Conservation (phyloP, 1,140 invertebrate species). For the Lanistes nyassanus region DNA sequence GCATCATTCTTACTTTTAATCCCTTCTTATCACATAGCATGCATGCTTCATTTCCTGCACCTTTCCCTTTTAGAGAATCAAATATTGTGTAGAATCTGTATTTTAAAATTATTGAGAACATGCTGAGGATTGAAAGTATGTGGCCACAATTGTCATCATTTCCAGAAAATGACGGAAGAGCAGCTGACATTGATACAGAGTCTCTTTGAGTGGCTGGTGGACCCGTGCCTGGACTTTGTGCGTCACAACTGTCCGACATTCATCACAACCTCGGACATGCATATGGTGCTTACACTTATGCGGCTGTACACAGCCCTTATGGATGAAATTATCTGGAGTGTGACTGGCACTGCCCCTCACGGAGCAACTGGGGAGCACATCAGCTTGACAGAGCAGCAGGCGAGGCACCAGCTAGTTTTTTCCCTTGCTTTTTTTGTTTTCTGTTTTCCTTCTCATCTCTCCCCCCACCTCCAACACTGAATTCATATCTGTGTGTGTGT, state of each 20-base stretch:
- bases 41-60: neutral
- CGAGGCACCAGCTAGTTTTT: slow-evolving; percentile 13
- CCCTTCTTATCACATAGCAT: neutral
- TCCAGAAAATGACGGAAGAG: slow-evolving; percentile 40
- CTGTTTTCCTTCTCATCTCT: neutral
- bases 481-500: neutral
- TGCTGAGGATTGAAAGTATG: neutral
- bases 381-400: slow-evolving; percentile 55
- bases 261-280: slow-evolving; percentile 82
- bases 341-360: slow-evolving; percentile 21
- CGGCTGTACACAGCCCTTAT: slow-evolving; percentile 60
- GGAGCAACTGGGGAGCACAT: slow-evolving; percentile 10
- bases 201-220: slow-evolving; percentile 65
- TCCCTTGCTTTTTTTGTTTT: neutral
- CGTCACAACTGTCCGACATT: slow-evolving; percentile 77
- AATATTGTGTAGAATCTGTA: neutral
- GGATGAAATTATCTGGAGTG: slow-evolving; percentile 59
- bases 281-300: slow-evolving; percentile 71
- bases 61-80: neutral
- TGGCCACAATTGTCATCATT: neutral
- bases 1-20: no score
- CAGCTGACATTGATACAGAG: slow-evolving; percentile 43
- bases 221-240: slow-evolving; percentile 66
- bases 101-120: neutral
- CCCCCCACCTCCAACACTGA: no score